Evolutionary conservation across 2,888 invertebrate genomes (phyloP), one percentile per base, ranked within the genome.

Genomic region (Subacronicta megacephala): DNA sequence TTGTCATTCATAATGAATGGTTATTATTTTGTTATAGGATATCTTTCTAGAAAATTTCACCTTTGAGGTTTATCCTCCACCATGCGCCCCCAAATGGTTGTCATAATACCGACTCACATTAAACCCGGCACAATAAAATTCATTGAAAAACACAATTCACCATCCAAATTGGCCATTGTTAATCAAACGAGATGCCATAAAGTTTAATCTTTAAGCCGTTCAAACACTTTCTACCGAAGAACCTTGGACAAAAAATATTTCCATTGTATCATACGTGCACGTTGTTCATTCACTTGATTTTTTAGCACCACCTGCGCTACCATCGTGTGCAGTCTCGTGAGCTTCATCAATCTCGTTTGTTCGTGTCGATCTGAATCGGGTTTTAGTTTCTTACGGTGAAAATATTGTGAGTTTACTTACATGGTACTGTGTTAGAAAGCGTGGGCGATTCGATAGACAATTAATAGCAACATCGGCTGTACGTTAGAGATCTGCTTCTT

Each of bases 361-460:
- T 72, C 66, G 73, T 72, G 53, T 64, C 61, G 57, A 57, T 52
- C 47, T 31, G 33, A 52, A 53, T 50, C 55, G 29, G 29, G 61
- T 44, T 75, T 71, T 58, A 53, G 56, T 77, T 79, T 82, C 76
- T 57, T 81, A 73, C 70, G 69, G 83, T 75, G 82, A 84, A 81
- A 85, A 85, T 73, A 66, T 72, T 69, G 79, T 70, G 83, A 82
- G 82, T 85, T 82, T 78, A 83, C 81, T 77, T 82, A 78, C 78
- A 82, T 81, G 82, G 82, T 77, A 78, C 81, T 73, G 70, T 77
- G 85, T 82, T 91, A 91, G 92, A 93, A 92, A 92, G 93, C 92
- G 90, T 89, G 89, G 89, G 89, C 89, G 88, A 90, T 88, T 84
- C 82, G 84, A 90, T 92, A 88, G 84, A 84, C 91, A 89, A 90